Evolutionary conservation across 1,140 invertebrate genomes (phyloP), one percentile per base, ranked within the genome.

Genomic region (Metaphire vulgaris): DNA sequence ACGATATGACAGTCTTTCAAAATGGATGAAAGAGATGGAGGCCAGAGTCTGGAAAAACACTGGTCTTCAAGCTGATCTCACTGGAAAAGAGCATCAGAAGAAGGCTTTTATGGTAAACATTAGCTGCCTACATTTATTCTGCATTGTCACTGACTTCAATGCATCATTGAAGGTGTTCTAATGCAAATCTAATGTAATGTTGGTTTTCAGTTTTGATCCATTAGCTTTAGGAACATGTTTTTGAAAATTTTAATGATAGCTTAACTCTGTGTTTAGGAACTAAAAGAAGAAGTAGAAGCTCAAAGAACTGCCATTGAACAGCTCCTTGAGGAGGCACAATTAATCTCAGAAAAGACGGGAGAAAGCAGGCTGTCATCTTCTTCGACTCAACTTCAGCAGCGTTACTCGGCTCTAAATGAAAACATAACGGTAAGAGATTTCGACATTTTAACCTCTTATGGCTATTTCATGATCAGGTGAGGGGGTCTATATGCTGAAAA

Each of bases 11-110:
- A 89, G 89, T 76, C 88, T 96, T 12, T 89, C 90, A 0, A 88
- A 90, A 0, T 95, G 92, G 93, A 83, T 98, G n/a, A 94, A 93
- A 83, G 91, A 93, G 71, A 91, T 91, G 77, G 95, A 98, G 87
- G 90, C 89, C 71, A 90, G 89, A 83, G 90, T 94, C 0, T 89
- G 93, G 82, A 85, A 87, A 64, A 92, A 94, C 83, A 80, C 79
- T 33, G 80, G 79, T 31, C 82, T 82, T 14, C 89, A 92, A 80
- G 85, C 93, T 71, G 85, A 92, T 82, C 81, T 93, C 1, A 85
- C 89, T 28, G 88, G 90, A 75, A 90, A 95, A 67, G 88, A 91
- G 72, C 84, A 89, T 16, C 95, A 95, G 86, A 89, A 92, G 33
- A 82, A 89, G 69, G 90, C 76, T 12, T 82, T 85, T 34, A 81